These are phyloP conservation scores for Lordiphosa collinella DNA, from an alignment of 1,140 invertebrate genomes.

Conservation along the genomic window DNA sequence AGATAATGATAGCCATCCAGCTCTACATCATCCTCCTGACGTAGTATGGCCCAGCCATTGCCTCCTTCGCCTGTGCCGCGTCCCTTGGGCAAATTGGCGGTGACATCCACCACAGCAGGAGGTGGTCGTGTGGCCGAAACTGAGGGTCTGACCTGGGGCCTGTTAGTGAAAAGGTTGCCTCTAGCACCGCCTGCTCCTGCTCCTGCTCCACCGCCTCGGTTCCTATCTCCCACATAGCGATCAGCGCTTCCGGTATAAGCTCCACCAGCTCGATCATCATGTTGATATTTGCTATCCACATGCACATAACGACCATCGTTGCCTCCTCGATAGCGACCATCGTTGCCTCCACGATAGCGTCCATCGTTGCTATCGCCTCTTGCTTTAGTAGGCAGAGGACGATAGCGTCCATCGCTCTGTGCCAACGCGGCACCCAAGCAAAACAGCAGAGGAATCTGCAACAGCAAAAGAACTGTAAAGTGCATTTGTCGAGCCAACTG, in stretches of 20 bases:
- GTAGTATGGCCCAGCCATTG: constrained; percentile 68
- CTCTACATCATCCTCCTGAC: constrained; percentile 57
- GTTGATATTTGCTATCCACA: constrained; percentile 59
- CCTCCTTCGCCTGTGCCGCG: constrained; percentile 63
- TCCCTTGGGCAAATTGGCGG: constrained; percentile 51
- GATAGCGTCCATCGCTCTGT: constrained; percentile 75
- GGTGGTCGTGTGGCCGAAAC: constrained; percentile 1
- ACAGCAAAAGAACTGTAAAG: neutral
- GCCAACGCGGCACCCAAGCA: constrained; percentile 36
- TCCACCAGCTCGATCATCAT: constrained; percentile 61
- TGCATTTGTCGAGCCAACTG: neutral
- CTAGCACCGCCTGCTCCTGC: constrained; percentile 20
- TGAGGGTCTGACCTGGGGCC: constrained; percentile 20
- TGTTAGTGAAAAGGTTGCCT: constrained; percentile 5
- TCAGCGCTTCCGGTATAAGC: constrained; percentile 38
- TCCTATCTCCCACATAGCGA: constrained; percentile 42
- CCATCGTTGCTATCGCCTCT: constrained; percentile 31
- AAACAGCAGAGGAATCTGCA: constrained; percentile 39
- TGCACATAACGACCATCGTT: constrained; percentile 77
- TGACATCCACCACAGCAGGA: constrained; percentile 20
- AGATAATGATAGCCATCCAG: constrained; percentile 76
- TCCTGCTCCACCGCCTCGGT: constrained; percentile 23
- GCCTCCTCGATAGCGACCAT: constrained; percentile 59
- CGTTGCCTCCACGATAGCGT: constrained; percentile 48
- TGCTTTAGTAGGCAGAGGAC: constrained; percentile 30